These are phyloP conservation scores for Apocrypta bakeri DNA, from an alignment of 1,140 invertebrate species.

Conservation along the genomic window DNA sequence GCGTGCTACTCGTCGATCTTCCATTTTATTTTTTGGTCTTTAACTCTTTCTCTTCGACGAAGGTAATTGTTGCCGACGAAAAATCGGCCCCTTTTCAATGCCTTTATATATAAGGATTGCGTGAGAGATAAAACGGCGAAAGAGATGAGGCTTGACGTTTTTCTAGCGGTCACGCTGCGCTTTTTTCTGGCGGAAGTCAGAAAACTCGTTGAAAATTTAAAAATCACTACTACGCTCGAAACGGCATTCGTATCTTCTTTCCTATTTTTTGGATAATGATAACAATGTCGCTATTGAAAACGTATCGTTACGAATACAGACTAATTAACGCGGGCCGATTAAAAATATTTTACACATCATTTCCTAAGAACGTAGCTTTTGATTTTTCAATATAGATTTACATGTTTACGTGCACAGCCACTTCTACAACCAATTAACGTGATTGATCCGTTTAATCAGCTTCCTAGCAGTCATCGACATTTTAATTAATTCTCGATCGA, in stretches of 20 bases:
- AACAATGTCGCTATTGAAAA: no score
- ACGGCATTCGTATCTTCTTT: neutral
- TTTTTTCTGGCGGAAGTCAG: constrained; percentile 24
- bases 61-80: constrained; percentile 46
- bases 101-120: constrained; percentile 6
- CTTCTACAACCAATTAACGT: constrained; percentile 2
- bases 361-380: neutral
- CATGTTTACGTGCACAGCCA: neutral
- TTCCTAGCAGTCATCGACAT: neutral
- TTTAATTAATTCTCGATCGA: constrained; percentile 18
- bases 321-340: neutral
- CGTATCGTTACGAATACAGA: no score
- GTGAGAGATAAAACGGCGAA: constrained; percentile 25
- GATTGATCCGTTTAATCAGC: neutral
- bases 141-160: constrained; percentile 13
- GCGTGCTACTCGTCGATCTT: constrained; percentile 31
- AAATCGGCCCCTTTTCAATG: constrained; percentile 9
- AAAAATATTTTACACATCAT: neutral
- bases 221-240: neutral
- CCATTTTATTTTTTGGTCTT: neutral
- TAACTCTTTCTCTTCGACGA: neutral
- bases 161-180: neutral
- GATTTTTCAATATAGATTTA: neutral
- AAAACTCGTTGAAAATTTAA: constrained; percentile 13
- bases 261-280: neutral